Conservation (phyloP, 2,888 invertebrate genomes). For the Tetranychus truncatus region DNA sequence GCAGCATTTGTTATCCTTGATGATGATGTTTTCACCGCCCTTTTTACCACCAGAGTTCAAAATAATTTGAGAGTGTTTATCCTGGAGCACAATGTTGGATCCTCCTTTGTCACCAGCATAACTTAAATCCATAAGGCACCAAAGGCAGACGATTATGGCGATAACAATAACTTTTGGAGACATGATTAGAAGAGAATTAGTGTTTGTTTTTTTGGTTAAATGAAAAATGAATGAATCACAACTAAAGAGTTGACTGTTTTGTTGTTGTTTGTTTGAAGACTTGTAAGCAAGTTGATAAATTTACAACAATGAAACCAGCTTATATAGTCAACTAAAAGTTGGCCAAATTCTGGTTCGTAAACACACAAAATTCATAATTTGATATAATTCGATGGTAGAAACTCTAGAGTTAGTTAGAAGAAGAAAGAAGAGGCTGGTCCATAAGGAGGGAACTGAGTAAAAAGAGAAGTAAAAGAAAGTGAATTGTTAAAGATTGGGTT, state of each 20-base stretch:
- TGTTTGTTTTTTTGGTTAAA: neutral
- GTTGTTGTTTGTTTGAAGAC: slow-evolving; percentile 1
- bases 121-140: slow-evolving; percentile 7
- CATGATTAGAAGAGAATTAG: neutral
- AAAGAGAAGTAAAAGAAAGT: neutral
- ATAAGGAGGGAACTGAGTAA: neutral
- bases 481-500: neutral
- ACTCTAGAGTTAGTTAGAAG: neutral
- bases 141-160: neutral
- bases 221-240: neutral
- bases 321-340: neutral
- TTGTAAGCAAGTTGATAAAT: neutral
- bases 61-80: neutral
- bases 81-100: slow-evolving; percentile 5
- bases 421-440: neutral
- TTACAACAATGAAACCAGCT: neutral
- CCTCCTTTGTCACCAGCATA: slow-evolving; percentile 3
- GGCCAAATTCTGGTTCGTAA: neutral
- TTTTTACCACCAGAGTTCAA: neutral
- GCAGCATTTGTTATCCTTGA: slow-evolving; percentile 4
- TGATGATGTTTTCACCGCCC: slow-evolving; percentile 4
- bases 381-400: neutral
- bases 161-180: slow-evolving; percentile 5
- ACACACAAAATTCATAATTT: neutral
- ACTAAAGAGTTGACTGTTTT: neutral